phyloP scores from a whole-genome alignment of 2,113 vertebrate genomes.

The Ailurus styani region DNA sequence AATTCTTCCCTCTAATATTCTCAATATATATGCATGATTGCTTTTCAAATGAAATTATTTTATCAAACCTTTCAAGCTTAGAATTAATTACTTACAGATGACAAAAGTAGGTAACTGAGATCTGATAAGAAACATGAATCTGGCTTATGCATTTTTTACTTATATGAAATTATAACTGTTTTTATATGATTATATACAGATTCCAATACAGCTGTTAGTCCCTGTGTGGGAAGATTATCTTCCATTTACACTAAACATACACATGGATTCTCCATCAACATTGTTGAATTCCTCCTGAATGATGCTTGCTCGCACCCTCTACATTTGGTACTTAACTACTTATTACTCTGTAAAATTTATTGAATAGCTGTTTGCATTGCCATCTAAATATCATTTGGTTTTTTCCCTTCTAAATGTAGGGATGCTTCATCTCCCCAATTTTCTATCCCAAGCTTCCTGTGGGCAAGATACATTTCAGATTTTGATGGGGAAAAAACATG shows the following conservation, averaged over 20 bases:
- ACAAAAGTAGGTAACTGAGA: not conserved
- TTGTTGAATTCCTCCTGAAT: not conserved
- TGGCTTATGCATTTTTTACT: slow-evolving; percentile 22
- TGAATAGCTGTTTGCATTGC: not conserved
- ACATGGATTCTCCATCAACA: not conserved
- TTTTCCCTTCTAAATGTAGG: not conserved
- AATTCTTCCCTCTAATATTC: slow-evolving; percentile 16
- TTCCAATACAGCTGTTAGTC: slow-evolving; percentile 10
- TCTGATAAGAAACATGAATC: not conserved
- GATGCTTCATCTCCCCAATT: not conserved
- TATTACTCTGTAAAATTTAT: not conserved
- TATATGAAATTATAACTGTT: slow-evolving; percentile 46
- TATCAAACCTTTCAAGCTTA: slow-evolving; percentile 17
- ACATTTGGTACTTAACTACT: not conserved
- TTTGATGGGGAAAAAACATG: not conserved
- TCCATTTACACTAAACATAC: not conserved
- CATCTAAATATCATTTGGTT: not conserved
- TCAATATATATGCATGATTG: not conserved
- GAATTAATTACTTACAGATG: slow-evolving; percentile 18
- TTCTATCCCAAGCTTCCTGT: not conserved
- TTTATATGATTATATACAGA: not conserved
- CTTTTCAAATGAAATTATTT: slow-evolving; percentile 10
- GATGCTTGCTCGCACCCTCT: not conserved
- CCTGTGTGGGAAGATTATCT: not conserved
- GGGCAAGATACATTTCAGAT: not conserved